Conservation (phyloP, 2,797 vertebrate species). For the Varecia variegata region DNA sequence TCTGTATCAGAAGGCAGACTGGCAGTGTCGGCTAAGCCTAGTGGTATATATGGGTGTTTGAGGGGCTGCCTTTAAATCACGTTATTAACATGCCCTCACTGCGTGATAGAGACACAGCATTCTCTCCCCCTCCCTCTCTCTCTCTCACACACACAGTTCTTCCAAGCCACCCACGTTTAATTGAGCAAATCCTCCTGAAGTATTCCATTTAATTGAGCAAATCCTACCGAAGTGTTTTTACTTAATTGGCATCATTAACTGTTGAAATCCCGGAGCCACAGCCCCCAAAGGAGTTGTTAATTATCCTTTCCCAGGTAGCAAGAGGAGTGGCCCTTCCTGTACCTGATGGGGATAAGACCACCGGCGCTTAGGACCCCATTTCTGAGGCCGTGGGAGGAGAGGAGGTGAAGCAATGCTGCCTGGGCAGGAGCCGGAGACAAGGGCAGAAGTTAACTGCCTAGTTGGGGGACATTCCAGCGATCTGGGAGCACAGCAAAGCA, state of each 20-base stretch:
- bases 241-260: slow-evolving; percentile 59
- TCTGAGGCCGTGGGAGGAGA: too few species aligned
- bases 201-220: background rate
- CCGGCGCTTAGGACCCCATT: too few species aligned
- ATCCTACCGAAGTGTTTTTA: background rate
- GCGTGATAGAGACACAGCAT: background rate
- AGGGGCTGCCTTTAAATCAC: background rate
- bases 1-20: background rate
- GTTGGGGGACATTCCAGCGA: too few species aligned
- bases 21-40: background rate
- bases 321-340: slow-evolving; percentile 11
- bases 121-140: background rate
- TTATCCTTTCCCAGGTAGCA: background rate
- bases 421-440: too few species aligned
- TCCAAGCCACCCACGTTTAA: slow-evolving; percentile 7
- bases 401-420: too few species aligned
- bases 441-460: too few species aligned
- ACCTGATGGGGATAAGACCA: too few species aligned
- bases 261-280: slow-evolving; percentile 31
- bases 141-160: background rate
- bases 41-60: background rate
- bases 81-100: background rate
- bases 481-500: too few species aligned
- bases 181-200: background rate
- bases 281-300: slow-evolving; percentile 1